phyloP scores from a whole-genome alignment of 2,797 vertebrate genomes.

The Bovichtus diacanthus region DNA sequence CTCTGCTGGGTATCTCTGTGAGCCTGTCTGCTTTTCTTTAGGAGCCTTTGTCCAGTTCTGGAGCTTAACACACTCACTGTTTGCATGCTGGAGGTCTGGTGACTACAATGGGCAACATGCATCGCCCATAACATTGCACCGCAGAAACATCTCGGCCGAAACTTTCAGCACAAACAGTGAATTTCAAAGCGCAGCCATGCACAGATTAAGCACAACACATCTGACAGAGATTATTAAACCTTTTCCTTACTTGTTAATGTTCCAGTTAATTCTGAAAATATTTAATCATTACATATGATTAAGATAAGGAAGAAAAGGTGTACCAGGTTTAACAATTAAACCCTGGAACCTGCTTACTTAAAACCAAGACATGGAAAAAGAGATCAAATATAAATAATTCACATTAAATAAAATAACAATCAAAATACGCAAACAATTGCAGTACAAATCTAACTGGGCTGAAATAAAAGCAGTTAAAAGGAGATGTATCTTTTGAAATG shows the following conservation, averaged over 20 bases:
- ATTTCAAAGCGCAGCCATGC: no score
- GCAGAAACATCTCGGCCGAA: background rate
- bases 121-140: background rate
- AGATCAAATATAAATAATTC: background rate
- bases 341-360: background rate
- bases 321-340: background rate
- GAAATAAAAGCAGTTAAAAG: background rate
- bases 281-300: background rate
- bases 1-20: slow-evolving; percentile 42
- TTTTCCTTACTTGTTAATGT: background rate
- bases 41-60: slow-evolving; percentile 24
- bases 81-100: slow-evolving; percentile 1
- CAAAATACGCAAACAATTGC: background rate
- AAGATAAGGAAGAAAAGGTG: background rate
- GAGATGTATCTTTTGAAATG: background rate
- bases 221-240: background rate
- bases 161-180: background rate
- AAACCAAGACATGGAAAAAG: background rate
- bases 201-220: background rate
- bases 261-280: background rate
- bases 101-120: slow-evolving; percentile 3
- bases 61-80: slow-evolving; percentile 14
- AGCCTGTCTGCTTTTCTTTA: slow-evolving; percentile 26
- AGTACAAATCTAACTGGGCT: no score
- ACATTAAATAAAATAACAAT: background rate